phyloP scores from a whole-genome alignment of 2,113 vertebrate species.

The Phycodurus eques region DNA sequence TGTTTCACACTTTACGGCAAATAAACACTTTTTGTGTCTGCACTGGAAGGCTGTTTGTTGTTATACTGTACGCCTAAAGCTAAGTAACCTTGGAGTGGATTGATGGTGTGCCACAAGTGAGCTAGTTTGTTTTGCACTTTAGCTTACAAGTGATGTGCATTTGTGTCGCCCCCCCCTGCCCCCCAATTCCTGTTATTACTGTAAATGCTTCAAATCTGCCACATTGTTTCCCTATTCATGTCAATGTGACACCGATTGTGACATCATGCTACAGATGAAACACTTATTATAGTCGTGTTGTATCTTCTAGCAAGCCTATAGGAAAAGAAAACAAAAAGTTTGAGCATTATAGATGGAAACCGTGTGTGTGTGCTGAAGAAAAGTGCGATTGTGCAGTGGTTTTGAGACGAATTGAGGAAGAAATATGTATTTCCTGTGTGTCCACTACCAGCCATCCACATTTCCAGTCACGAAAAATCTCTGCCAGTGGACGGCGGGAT shows the following conservation, averaged over 20 bases:
- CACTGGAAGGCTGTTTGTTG: not conserved
- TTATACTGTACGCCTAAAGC: not conserved
- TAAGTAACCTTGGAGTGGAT: not conserved
- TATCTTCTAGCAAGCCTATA: not conserved
- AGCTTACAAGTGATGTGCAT: not conserved
- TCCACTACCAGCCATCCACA: slow-evolving; percentile 35
- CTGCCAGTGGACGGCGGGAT: not conserved
- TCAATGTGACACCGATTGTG: not conserved
- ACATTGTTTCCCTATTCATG: not conserved
- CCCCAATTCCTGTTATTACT: not conserved
- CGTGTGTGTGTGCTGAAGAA: not conserved
- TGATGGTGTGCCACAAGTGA: not conserved
- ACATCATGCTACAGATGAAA: not conserved
- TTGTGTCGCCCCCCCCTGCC: no score
- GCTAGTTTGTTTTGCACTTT: not conserved
- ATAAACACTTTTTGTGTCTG: not conserved
- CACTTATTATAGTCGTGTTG: not conserved
- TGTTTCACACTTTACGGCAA: not conserved
- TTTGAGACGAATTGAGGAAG: not conserved
- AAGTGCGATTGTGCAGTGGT: not conserved
- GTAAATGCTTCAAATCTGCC: not conserved
- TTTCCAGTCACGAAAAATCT: slow-evolving; percentile 24
- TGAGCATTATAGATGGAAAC: not conserved
- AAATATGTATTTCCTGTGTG: slow-evolving; percentile 15
- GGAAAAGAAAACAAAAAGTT: not conserved